Conservation (phyloP, 2,113 vertebrate genomes). For the Poecile atricapillus region DNA sequence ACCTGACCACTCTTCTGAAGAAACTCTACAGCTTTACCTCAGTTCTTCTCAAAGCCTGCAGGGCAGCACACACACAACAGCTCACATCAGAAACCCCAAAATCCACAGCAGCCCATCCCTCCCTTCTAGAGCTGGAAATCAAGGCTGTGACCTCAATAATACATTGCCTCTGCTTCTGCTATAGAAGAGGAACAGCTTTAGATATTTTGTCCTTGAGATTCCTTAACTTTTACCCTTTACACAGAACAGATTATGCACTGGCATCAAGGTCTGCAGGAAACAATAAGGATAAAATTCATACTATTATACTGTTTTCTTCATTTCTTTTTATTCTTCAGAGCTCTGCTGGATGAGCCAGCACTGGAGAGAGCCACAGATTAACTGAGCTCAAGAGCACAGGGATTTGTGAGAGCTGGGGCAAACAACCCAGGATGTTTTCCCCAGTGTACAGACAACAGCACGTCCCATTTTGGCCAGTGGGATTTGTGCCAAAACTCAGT, state of each 20-base stretch:
- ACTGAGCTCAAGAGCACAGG: not conserved
- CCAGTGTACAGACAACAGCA: not conserved
- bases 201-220: not conserved
- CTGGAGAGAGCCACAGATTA: not conserved
- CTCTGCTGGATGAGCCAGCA: not conserved
- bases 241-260: not conserved
- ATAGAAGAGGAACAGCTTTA: not conserved
- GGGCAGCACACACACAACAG: not conserved
- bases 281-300: not conserved
- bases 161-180: not conserved
- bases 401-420: not conserved
- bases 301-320: not conserved
- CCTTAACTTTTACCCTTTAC: not conserved
- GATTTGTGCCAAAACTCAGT: not conserved
- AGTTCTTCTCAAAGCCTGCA: not conserved
- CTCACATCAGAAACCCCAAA: not conserved
- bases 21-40: not conserved
- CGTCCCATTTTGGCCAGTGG: not conserved
- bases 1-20: not conserved
- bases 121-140: not conserved
- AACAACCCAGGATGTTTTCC: not conserved
- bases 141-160: not conserved
- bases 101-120: not conserved
- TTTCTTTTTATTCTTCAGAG: slow-evolving; percentile 7
- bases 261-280: not conserved